A percentile compares a stretch with the other conserved stretches of the same genome.
phyloP scores from a whole-genome alignment of 92 coral and sea anemone species.

The Porites lobata region DNA sequence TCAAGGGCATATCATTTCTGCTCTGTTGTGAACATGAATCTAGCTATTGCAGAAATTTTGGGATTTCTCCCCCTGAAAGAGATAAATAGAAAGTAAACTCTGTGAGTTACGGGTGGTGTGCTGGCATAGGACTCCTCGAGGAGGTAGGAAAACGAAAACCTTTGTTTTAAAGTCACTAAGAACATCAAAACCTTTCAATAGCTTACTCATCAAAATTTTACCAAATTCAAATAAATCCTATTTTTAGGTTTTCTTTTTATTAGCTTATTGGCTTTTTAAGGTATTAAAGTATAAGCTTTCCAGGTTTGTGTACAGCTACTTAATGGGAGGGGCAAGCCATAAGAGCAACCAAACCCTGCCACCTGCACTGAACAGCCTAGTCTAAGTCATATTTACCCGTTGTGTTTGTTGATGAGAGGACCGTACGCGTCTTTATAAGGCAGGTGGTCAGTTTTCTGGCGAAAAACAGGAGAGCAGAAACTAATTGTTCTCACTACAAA shows the following conservation, averaged over 20 bases:
- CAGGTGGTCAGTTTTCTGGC: constrained; percentile 1
- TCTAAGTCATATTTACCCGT: background rate
- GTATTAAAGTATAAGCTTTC: too few relatives aligned
- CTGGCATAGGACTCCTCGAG: background rate
- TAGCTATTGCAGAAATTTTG: background rate
- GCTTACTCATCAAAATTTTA: too few relatives aligned
- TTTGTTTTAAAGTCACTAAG: background rate
- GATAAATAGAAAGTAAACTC: background rate
- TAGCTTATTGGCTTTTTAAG: too few relatives aligned
- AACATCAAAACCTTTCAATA: background rate
- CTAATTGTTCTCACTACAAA: background rate
- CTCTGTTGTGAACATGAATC: background rate
- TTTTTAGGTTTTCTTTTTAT: too few relatives aligned
- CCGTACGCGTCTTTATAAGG: background rate
- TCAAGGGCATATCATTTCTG: background rate
- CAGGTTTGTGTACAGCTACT: too few relatives aligned
- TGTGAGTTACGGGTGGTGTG: background rate
- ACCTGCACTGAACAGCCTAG: too few relatives aligned
- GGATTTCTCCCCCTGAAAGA: background rate
- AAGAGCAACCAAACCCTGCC: background rate
- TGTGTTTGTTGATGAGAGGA: background rate
- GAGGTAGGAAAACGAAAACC: background rate
- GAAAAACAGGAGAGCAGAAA: constrained; percentile 19
- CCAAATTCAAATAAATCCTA: too few relatives aligned
- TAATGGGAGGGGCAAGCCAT: too few relatives aligned